Evolutionary conservation across 2,797 vertebrate genomes (phyloP), one percentile per base, ranked within the genome.

Genomic region (Pipistrellus kuhlii): DNA sequence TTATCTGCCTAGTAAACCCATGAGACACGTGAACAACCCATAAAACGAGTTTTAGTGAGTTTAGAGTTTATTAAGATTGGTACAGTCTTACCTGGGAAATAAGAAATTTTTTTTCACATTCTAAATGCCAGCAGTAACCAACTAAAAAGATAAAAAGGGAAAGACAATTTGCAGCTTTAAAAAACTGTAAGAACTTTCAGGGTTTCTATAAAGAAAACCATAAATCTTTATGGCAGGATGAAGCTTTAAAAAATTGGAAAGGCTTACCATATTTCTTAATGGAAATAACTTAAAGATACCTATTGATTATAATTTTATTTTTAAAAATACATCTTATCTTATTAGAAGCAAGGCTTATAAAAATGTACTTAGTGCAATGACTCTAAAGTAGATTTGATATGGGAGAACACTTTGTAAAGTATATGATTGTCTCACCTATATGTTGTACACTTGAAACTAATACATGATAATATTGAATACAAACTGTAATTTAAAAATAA

Each of bases 291-390:
- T 75, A 55, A 94, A 94, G 38, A 69, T 21, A 78, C 2, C 21
- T 78, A 4, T 32, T 84, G 66, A 80, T 82, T 62, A 64, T 27
- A 38, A 75, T 77, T 93, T 91, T 76, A 88, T 66, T 93, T 85
- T 85, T 81, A 4, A 90, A 95, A 77, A 64, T 55, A 46, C 71
- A 94, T 48, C 30, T 80, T 69, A 57, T n/a, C 85, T 88, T 17
- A 69, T 88, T 69, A 88, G 23, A 88, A 91, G 55, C 18, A 88
- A 72, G 2, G 53, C 77, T 91, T n/a, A 59, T 3, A 55, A 20
- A 21, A 92, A 76, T 80, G 3, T 68, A 48, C 25, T 86, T 91
- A 55, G 11, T 46, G 82, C 17, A 88, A 27, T 13, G n/a, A 73
- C 82, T 57, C 69, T 93, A 51, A 80, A 68, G 18, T 35, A 44